phyloP scores from a whole-genome alignment of 2,888 invertebrate genomes.

The Pseudoips prasinana region DNA sequence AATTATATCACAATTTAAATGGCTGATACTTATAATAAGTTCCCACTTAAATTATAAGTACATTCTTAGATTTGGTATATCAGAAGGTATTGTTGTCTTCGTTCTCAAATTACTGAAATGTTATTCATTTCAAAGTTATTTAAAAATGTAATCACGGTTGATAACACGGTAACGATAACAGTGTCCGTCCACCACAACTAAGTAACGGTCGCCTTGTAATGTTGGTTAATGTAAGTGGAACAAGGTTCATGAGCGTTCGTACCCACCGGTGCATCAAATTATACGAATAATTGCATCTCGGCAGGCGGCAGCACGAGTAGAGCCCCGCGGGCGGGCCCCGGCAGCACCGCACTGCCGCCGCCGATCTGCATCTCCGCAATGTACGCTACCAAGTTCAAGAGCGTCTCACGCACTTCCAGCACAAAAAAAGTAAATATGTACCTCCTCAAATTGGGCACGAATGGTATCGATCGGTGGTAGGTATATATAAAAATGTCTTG shows the following conservation, averaged over 20 bases:
- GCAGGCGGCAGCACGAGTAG: conserved; percentile 18
- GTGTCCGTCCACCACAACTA: conserved; percentile 16
- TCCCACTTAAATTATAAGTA: too few species aligned
- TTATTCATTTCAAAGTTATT: background rate
- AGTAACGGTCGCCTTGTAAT: conserved; percentile 62
- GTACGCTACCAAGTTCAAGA: conserved; percentile 72
- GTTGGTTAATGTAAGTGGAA: conserved; percentile 70
- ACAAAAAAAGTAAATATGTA: conserved; percentile 55
- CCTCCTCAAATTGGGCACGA: conserved; percentile 72
- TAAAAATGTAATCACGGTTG: conserved; percentile 17
- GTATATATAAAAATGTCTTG: conserved; percentile 74
- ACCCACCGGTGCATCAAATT: conserved; percentile 60
- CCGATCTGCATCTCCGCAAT: conserved; percentile 42
- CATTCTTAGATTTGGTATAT: too few species aligned
- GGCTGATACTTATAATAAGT: conserved; percentile 1
- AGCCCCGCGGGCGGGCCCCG: conserved; percentile 19
- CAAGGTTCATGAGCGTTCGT: conserved; percentile 75
- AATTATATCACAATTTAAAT: conserved; percentile 15
- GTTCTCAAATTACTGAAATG: conserved; percentile 2
- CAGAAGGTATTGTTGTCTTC: too few species aligned
- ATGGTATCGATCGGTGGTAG: conserved; percentile 71
- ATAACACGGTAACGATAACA: conserved; percentile 15
- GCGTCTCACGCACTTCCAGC: conserved; percentile 46
- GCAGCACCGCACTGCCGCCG: conserved; percentile 22
- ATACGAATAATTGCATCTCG: conserved; percentile 50